These are phyloP conservation scores for Hippolais icterina DNA, from an alignment of 2,113 vertebrate genomes.

Conservation along the genomic window DNA sequence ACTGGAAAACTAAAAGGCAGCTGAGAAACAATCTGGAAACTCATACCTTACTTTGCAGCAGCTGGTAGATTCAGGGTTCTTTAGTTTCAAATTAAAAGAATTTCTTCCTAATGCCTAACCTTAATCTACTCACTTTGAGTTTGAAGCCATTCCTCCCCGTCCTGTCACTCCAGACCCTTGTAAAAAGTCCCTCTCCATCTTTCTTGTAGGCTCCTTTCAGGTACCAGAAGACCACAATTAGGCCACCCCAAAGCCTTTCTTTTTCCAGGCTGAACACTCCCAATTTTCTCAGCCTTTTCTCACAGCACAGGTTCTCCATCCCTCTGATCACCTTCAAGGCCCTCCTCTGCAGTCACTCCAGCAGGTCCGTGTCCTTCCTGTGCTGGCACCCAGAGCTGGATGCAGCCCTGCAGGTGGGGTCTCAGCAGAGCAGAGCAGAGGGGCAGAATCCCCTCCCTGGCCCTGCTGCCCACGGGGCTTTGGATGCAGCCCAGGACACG, in stretches of 20 bases:
- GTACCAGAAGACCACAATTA: background rate
- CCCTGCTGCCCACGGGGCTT: background rate
- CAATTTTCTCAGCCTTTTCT: background rate
- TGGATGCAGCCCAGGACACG: background rate
- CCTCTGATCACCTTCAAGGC: background rate
- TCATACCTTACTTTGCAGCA: background rate
- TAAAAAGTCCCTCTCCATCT: background rate
- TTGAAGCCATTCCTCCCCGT: background rate
- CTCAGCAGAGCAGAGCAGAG: background rate
- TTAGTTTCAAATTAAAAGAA: background rate
- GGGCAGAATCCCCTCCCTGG: background rate
- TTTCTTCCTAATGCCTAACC: background rate
- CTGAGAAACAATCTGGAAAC: background rate
- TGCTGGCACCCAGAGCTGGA: background rate
- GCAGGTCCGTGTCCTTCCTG: background rate
- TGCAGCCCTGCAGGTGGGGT: background rate
- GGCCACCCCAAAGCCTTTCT: background rate
- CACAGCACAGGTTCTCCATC: rapidly evolving
- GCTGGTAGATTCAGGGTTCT: background rate
- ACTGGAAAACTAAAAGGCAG: background rate
- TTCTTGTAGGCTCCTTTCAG: background rate
- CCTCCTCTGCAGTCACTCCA: background rate
- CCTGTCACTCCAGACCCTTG: background rate
- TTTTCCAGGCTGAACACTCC: background rate
- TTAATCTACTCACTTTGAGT: background rate